Evolutionary conservation across 2,888 invertebrate species (phyloP).

Genomic region (Eupithecia centaureata): DNA sequence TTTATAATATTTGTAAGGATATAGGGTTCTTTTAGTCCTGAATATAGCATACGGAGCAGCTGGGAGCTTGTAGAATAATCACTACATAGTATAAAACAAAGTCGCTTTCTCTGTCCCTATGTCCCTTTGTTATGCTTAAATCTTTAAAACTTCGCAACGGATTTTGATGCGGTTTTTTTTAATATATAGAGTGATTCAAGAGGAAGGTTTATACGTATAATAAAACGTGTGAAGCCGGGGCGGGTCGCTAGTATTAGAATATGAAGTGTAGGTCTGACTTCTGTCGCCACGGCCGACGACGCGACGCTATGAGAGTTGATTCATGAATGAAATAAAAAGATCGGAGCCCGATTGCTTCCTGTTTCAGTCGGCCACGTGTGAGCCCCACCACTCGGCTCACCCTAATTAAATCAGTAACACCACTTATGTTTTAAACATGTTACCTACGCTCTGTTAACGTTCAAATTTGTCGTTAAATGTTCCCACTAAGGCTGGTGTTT

Average conservation of each 20-base stretch:
- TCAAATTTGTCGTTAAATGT: background rate
- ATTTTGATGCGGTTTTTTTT: too few species aligned
- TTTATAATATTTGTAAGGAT: too few species aligned
- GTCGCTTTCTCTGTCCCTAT: too few species aligned
- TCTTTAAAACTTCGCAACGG: too few species aligned
- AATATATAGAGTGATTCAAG: too few species aligned
- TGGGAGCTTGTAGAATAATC: too few species aligned
- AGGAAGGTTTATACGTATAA: too few species aligned
- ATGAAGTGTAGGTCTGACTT: slow-evolving; percentile 17
- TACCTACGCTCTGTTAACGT: slow-evolving; percentile 23
- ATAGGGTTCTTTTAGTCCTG: background rate
- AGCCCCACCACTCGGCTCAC: slow-evolving; percentile 47
- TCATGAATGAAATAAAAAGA: slow-evolving; percentile 66
- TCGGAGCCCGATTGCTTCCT: slow-evolving; percentile 67
- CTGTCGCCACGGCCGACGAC: slow-evolving; percentile 50
- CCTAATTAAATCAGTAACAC: slow-evolving; percentile 57
- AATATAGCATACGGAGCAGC: background rate
- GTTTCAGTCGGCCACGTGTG: slow-evolving; percentile 60
- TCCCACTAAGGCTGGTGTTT: background rate
- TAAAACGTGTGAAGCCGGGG: too few species aligned
- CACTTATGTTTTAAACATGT: slow-evolving; percentile 47
- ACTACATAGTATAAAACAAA: too few species aligned
- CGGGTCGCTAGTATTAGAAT: background rate
- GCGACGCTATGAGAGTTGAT: slow-evolving; percentile 61
- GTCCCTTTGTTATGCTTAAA: too few species aligned